phyloP scores from a whole-genome alignment of 1,140 invertebrate species.

The Calliopsis andreniformis region DNA sequence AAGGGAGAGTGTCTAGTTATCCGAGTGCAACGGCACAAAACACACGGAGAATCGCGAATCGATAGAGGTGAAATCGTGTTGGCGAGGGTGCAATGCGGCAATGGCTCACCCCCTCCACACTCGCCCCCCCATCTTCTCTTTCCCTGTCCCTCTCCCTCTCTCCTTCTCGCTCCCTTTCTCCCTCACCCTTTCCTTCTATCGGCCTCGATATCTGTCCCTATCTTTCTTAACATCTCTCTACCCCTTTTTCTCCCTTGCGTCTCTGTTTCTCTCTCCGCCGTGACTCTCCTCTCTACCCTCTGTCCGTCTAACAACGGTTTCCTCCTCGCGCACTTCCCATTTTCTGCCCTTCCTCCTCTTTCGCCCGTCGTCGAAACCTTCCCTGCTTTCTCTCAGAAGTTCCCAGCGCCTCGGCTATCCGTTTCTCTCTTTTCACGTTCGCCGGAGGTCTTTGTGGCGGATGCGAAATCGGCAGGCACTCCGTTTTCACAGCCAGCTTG shows the following conservation, averaged over 20 bases:
- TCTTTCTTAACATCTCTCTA: slow-evolving; percentile 40
- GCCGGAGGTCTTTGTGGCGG: background rate
- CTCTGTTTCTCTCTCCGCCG: background rate
- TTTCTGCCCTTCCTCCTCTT: background rate
- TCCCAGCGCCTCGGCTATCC: slow-evolving; percentile 10
- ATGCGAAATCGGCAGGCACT: slow-evolving; percentile 31
- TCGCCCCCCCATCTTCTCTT: slow-evolving; percentile 30
- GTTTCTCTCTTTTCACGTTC: slow-evolving; percentile 12
- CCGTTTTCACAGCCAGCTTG: background rate
- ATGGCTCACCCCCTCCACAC: slow-evolving; percentile 50
- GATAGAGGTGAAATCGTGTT: slow-evolving; percentile 71
- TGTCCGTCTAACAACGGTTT: slow-evolving; percentile 28
- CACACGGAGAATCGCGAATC: slow-evolving; percentile 70
- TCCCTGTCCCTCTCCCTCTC: slow-evolving; percentile 4
- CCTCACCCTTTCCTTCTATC: slow-evolving; percentile 21
- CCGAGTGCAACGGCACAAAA: slow-evolving; percentile 62
- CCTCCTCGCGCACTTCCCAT: slow-evolving; percentile 19
- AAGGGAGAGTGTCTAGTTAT: slow-evolving; percentile 60
- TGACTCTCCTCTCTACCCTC: background rate
- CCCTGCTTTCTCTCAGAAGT: slow-evolving; percentile 21
- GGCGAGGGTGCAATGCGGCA: slow-evolving; percentile 72
- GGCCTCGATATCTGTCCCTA: slow-evolving; percentile 41
- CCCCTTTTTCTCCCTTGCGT: slow-evolving; percentile 1
- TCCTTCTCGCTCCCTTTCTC: background rate
- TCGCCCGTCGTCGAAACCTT: background rate